Evolutionary conservation across 2,888 invertebrate species (phyloP).

Genomic region (Aphodius sticticus): DNA sequence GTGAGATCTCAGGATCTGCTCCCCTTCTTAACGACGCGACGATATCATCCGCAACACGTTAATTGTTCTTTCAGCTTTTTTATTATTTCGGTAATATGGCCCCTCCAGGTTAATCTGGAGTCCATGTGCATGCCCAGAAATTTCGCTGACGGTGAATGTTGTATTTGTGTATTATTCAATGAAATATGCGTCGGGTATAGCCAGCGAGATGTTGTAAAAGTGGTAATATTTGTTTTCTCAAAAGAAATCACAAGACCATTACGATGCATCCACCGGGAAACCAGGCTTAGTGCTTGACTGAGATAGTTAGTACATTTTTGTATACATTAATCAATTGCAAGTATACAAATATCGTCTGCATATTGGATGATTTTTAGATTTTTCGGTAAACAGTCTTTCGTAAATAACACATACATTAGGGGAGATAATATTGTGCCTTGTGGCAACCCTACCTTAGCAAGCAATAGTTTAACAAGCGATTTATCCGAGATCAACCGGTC

Average conservation of each 20-base stretch:
- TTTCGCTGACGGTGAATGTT: not conserved
- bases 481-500: too few species aligned
- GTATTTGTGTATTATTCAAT: too few species aligned
- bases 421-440: conserved; percentile 9
- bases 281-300: not conserved
- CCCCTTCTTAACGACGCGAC: not conserved
- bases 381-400: not conserved
- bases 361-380: conserved; percentile 4
- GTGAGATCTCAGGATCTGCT: not conserved
- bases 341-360: not conserved
- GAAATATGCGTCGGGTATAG: not conserved
- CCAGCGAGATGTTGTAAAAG: not conserved
- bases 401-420: not conserved
- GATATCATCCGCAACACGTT: not conserved
- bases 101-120: not conserved
- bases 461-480: too few species aligned
- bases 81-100: not conserved
- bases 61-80: not conserved
- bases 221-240: not conserved
- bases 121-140: not conserved
- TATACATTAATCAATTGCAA: not conserved
- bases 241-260: not conserved
- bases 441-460: not conserved
- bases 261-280: not conserved
- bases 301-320: not conserved